A percentile compares a stretch with the other conserved stretches of the same genome.
These are phyloP conservation scores for Oreochromis aureus DNA, from an alignment of 2,113 vertebrate genomes.

Conservation along the genomic window DNA sequence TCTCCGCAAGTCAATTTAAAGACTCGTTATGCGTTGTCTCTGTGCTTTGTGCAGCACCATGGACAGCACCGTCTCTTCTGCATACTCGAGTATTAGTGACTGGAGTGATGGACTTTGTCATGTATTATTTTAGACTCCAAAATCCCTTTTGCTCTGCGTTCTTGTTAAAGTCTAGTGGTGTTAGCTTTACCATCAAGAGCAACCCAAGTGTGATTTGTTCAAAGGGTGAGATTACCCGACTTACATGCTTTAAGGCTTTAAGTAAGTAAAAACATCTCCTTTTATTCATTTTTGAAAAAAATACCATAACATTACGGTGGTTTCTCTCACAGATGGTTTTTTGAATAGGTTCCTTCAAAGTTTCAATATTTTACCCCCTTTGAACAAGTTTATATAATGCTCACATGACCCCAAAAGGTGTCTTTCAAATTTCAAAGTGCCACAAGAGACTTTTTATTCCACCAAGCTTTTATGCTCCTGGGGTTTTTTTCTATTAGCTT, in stretches of 20 bases:
- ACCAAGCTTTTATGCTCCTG: background rate
- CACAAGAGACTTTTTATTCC: background rate
- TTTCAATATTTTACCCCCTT: background rate
- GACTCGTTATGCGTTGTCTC: background rate
- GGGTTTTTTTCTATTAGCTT: background rate
- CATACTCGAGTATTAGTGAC: background rate
- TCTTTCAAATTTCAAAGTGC: background rate
- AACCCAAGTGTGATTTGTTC: background rate
- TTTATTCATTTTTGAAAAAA: background rate
- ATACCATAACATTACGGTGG: background rate
- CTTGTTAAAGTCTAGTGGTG: background rate
- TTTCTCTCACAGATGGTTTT: background rate
- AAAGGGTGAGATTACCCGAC: background rate
- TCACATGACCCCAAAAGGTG: background rate
- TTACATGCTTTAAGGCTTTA: accelerated
- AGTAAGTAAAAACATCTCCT: background rate
- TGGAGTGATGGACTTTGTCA: background rate
- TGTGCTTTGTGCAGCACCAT: constrained; percentile 20
- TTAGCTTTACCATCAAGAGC: background rate
- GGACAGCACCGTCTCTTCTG: constrained; percentile 30
- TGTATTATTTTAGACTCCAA: background rate
- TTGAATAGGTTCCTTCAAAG: background rate
- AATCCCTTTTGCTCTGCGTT: accelerated
- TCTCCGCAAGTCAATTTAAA: too few species aligned
- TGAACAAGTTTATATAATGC: background rate